A percentile compares a stretch with the other conserved stretches of the same genome.
Conservation (phyloP, 2,797 vertebrate species). For the Microcaecilia unicolor region DNA sequence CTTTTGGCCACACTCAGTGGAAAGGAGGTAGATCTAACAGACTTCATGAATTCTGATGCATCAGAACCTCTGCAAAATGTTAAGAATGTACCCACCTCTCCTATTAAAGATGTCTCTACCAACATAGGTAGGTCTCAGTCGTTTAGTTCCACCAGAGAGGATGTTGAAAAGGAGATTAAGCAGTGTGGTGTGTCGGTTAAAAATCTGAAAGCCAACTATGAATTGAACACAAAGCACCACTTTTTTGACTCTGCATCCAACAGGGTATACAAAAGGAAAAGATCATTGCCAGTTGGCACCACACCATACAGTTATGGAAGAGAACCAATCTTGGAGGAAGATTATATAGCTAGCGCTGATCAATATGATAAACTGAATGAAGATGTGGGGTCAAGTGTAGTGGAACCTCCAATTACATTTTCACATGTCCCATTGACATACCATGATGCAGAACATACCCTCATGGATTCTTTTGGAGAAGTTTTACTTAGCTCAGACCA, state of each 20-base stretch:
- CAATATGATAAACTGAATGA: constrained; percentile 23
- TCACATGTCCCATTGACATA: constrained; percentile 40
- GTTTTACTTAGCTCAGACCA: constrained; percentile 52
- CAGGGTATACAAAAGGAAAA: constrained; percentile 64
- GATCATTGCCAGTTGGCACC: constrained; percentile 55
- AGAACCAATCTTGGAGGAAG: constrained; percentile 62
- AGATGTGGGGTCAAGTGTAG: constrained; percentile 21
- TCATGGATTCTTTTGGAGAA: constrained; percentile 22
- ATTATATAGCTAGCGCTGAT: constrained; percentile 30
- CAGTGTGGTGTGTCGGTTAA: constrained; percentile 87
- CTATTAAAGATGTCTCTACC: constrained; percentile 20
- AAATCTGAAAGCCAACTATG: constrained; percentile 86
- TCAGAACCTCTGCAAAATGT: constrained; percentile 39
- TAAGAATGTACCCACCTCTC: constrained; percentile 17
- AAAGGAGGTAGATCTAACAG: constrained; percentile 63
- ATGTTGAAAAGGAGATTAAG: constrained; percentile 79
- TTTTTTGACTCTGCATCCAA: constrained; percentile 24
- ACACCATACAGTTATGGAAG: constrained; percentile 39
- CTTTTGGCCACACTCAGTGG: constrained; percentile 69
- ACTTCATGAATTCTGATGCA: constrained; percentile 56
- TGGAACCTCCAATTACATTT: constrained; percentile 45
- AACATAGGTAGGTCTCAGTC: constrained; percentile 76
- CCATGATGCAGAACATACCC: constrained; percentile 30
- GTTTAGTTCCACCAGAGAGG: constrained; percentile 76
- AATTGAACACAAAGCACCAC: constrained; percentile 53